Evolutionary conservation across 2,113 vertebrate genomes (phyloP).

Genomic region (Channa argus): DNA sequence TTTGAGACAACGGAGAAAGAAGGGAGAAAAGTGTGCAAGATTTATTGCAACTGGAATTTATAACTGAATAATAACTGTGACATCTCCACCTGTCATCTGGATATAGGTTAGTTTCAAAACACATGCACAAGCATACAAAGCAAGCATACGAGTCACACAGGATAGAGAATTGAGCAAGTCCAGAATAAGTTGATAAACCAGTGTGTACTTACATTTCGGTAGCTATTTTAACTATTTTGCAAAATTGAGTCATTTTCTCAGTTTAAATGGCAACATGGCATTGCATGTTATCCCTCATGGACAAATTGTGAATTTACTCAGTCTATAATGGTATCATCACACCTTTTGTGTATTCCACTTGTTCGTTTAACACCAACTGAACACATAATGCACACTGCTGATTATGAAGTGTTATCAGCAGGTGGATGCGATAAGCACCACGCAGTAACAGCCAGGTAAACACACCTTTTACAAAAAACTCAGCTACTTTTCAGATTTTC

Average conservation of each 20-base stretch:
- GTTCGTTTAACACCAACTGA: neutral
- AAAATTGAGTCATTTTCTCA: conserved; percentile 11
- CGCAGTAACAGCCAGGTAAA: conserved; percentile 4
- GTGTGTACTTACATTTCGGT: neutral
- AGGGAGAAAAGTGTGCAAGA: neutral
- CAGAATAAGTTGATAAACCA: neutral
- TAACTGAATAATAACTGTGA: conserved; percentile 39
- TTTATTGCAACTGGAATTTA: conserved; percentile 46
- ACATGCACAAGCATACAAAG: neutral
- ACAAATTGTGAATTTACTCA: neutral
- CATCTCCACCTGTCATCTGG: conserved; percentile 36
- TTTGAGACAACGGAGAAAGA: neutral
- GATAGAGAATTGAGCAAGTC: conserved; percentile 2
- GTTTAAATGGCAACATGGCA: conserved; percentile 3
- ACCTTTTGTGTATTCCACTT: too few relatives aligned
- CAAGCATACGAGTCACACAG: conserved; percentile 19
- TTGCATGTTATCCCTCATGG: neutral
- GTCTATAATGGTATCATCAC: too few relatives aligned
- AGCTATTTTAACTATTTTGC: neutral
- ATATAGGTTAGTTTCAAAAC: conserved; percentile 24
- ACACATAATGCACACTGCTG: neutral
- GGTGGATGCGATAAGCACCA: conserved; percentile 15
- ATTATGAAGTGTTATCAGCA: conserved; percentile 9
- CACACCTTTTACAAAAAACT: neutral
- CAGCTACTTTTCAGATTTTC: neutral